These are phyloP conservation scores for Leptopilina clavipes DNA, from an alignment of 1,140 invertebrate genomes.

Conservation along the genomic window DNA sequence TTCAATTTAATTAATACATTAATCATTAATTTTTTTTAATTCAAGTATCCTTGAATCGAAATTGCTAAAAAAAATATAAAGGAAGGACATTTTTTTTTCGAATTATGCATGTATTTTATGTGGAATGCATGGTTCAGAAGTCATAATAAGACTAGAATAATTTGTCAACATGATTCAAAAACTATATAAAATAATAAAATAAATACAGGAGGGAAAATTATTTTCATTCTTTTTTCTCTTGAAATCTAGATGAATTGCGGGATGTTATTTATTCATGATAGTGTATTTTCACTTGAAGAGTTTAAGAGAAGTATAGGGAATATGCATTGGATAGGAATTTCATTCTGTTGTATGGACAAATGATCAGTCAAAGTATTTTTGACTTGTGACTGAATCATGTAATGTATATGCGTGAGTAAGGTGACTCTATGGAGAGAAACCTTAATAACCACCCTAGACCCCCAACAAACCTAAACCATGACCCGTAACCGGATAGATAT, in stretches of 20 bases:
- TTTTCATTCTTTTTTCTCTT: background rate
- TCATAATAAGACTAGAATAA: constrained; percentile 9
- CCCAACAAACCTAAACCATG: constrained; percentile 51
- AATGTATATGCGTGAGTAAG: constrained; percentile 37
- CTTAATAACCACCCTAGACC: constrained; percentile 58
- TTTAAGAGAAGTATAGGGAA: background rate
- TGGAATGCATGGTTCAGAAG: constrained; percentile 1
- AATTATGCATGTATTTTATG: background rate
- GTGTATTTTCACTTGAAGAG: background rate
- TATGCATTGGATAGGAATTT: background rate
- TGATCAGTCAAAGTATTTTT: constrained; percentile 13
- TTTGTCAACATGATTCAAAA: background rate
- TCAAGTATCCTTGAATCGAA: no score
- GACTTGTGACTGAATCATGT: constrained; percentile 32
- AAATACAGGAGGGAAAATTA: background rate
- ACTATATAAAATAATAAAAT: no score
- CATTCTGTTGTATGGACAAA: background rate
- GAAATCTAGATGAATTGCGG: background rate
- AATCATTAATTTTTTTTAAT: no score
- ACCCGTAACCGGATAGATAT: constrained; percentile 58
- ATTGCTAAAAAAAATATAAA: no score
- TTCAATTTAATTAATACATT: no score
- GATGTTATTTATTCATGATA: background rate
- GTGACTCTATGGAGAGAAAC: constrained; percentile 54
- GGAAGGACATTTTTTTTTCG: background rate